Evolutionary conservation across 1,140 invertebrate genomes (phyloP).

Genomic region (Adoxophyes honmai): DNA sequence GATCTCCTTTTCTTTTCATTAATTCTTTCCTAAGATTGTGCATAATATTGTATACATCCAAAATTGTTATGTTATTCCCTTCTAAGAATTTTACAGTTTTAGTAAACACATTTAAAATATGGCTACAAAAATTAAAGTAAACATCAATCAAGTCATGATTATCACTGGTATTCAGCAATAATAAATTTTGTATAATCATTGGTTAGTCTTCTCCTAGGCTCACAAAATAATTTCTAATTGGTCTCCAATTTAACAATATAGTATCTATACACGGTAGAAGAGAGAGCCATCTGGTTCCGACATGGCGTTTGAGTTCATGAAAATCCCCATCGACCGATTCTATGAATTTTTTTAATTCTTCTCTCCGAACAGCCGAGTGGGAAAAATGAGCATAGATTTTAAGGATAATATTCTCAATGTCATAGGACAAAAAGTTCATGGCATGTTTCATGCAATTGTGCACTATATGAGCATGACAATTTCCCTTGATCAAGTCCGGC

Average conservation of each 20-base stretch:
- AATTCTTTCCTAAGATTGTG: neutral
- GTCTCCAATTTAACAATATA: constrained; percentile 33
- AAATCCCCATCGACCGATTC: constrained; percentile 30
- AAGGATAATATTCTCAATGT: constrained; percentile 36
- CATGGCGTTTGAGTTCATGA: constrained; percentile 34
- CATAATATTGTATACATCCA: neutral
- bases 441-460: constrained; percentile 31
- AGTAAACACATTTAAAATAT: neutral
- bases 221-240: constrained; percentile 31
- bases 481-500: constrained; percentile 32
- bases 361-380: constrained; percentile 28
- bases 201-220: constrained; percentile 18
- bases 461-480: constrained; percentile 36
- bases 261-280: constrained; percentile 31
- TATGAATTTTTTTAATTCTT: constrained; percentile 37
- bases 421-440: constrained; percentile 29
- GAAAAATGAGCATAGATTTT: constrained; percentile 37
- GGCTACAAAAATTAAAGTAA: neutral
- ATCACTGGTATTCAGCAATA: constrained; percentile 17
- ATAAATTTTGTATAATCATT: constrained; percentile 23
- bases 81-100: neutral
- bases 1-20: neutral
- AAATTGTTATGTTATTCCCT: neutral
- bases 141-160: neutral
- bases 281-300: constrained; percentile 31